Conservation (phyloP, 2,888 invertebrate species). For the Lasiommata megera region DNA sequence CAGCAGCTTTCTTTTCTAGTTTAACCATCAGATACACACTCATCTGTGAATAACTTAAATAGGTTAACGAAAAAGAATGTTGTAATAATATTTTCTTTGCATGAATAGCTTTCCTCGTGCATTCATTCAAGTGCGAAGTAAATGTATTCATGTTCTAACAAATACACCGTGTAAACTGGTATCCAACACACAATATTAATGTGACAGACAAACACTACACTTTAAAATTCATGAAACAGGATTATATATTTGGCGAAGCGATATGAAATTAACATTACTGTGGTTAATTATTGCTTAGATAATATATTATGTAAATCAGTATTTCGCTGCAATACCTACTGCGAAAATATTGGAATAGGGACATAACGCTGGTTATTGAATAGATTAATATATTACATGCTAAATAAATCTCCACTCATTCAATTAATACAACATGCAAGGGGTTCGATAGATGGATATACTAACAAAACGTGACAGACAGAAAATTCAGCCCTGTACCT, state of each 20-base stretch:
- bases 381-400: too few species aligned
- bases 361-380: too few species aligned
- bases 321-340: too few species aligned
- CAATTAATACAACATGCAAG: too few species aligned
- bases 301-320: neutral
- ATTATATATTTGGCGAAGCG: conserved; percentile 18
- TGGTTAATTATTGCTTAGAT: neutral
- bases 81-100: conserved; percentile 1
- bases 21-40: too few species aligned
- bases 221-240: neutral
- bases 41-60: neutral
- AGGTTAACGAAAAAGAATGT: neutral
- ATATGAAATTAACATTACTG: conserved; percentile 6
- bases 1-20: too few species aligned
- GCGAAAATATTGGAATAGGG: too few species aligned
- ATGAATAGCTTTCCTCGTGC: neutral
- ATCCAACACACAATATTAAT: conserved; percentile 13
- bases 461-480: too few species aligned
- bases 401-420: too few species aligned
- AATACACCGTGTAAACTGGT: conserved; percentile 16
- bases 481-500: too few species aligned
- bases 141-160: conserved; percentile 15
- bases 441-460: too few species aligned
- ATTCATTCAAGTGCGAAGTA: conserved; percentile 23
- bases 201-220: conserved; percentile 14